Conservation (phyloP, 2,113 vertebrate genomes). For the Acrocephalus kingi region DNA sequence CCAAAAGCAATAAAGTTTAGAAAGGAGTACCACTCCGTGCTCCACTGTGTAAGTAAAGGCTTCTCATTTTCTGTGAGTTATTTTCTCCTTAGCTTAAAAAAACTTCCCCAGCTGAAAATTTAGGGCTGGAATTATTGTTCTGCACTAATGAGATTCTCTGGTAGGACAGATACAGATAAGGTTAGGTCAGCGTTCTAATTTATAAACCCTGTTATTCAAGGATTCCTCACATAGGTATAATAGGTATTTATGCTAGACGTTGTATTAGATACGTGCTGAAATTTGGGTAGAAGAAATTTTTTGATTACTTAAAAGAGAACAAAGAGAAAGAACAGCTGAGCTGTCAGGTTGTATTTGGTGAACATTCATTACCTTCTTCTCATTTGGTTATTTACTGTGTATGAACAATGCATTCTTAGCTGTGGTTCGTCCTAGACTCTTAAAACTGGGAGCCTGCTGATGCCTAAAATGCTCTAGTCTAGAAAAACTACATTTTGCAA, state of each 20-base stretch:
- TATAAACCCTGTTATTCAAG: not conserved
- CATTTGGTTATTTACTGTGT: not conserved
- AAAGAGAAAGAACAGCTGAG: not conserved
- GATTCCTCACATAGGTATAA: not conserved
- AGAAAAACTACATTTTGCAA: not conserved
- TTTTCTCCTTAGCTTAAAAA: not conserved
- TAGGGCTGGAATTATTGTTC: not conserved
- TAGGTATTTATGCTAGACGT: not conserved
- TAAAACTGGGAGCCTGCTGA: not conserved
- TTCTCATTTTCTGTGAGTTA: not conserved
- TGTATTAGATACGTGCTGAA: not conserved
- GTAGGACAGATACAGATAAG: not conserved
- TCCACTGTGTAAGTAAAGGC: not conserved
- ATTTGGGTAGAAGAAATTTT: not conserved
- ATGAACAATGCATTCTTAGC: not conserved
- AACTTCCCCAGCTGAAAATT: not conserved
- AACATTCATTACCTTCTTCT: not conserved
- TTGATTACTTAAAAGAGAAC: not conserved
- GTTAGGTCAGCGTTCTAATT: not conserved
- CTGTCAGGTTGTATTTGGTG: not conserved
- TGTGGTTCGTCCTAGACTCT: not conserved
- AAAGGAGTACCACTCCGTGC: not conserved
- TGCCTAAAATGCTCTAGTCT: not conserved
- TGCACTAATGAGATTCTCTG: not conserved
- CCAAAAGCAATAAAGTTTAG: not conserved